Evolutionary conservation across 2,113 vertebrate genomes (phyloP).

Genomic region (Vidua chalybeata): DNA sequence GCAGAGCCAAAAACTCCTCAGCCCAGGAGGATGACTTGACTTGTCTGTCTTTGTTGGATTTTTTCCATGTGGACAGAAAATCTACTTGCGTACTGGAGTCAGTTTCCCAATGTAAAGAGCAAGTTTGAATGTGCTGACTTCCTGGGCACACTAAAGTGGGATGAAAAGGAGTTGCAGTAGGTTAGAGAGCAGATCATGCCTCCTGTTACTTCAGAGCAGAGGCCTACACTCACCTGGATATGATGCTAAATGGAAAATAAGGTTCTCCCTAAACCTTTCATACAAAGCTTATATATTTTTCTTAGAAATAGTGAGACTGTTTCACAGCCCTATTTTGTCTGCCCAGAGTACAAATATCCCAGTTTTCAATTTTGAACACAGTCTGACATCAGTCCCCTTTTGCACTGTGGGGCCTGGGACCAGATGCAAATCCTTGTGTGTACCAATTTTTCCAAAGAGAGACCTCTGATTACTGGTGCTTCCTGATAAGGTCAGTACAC

Average conservation of each 20-base stretch:
- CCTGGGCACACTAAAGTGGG: fast-evolving
- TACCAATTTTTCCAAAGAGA: not conserved
- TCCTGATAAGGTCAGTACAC: not conserved
- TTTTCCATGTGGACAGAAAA: not conserved
- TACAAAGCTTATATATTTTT: not conserved
- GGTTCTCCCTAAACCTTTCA: not conserved
- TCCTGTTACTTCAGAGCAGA: not conserved
- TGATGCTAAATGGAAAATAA: not conserved
- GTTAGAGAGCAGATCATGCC: not conserved
- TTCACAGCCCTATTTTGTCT: not conserved
- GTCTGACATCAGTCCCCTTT: not conserved
- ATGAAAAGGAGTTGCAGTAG: not conserved
- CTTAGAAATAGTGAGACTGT: not conserved
- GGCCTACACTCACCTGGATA: not conserved
- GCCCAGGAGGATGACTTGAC: not conserved
- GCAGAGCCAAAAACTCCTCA: not conserved
- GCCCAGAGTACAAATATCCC: not conserved
- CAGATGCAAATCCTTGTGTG: not conserved
- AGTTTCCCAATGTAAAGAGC: not conserved
- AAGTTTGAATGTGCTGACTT: too few relatives aligned
- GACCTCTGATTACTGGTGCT: not conserved
- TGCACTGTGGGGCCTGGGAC: not conserved
- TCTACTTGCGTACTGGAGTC: not conserved
- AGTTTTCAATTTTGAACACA: not conserved
- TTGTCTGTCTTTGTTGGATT: not conserved